These are phyloP conservation scores for Paratrypauchen microcephalus DNA, from an alignment of 2,797 vertebrate species.

Conservation along the genomic window DNA sequence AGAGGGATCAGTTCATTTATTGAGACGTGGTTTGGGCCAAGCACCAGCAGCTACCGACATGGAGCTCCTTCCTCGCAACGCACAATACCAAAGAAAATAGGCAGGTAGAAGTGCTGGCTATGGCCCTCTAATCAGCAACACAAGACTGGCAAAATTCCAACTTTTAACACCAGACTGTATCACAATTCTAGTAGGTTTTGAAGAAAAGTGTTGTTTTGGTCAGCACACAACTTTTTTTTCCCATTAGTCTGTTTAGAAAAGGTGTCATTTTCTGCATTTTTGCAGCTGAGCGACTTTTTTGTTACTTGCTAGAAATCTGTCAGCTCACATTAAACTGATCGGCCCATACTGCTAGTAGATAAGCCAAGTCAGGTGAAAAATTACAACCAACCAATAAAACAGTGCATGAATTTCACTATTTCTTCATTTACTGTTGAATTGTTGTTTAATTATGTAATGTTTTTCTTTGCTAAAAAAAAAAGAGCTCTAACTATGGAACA, in stretches of 20 bases:
- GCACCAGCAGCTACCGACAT: conserved; percentile 27
- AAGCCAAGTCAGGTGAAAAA: neutral
- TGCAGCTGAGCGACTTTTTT: neutral
- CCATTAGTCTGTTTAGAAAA: neutral
- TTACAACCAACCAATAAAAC: too few species aligned
- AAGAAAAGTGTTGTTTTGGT: neutral
- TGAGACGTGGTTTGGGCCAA: conserved; percentile 35
- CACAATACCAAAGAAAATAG: conserved; percentile 2
- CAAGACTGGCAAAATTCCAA: conserved; percentile 1
- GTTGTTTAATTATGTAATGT: neutral
- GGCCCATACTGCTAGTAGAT: neutral
- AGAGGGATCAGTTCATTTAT: conserved; percentile 38
- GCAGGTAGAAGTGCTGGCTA: neutral
- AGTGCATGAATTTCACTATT: too few species aligned
- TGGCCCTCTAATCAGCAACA: conserved; percentile 7
- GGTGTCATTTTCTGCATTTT: neutral
- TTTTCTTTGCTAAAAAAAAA: neutral
- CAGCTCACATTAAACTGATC: neutral
- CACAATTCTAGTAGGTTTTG: neutral
- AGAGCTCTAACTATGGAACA: neutral
- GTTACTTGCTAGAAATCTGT: neutral
- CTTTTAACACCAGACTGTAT: too few species aligned
- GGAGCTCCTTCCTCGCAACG: conserved; percentile 12
- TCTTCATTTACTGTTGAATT: too few species aligned
- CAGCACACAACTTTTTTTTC: neutral